Conservation (phyloP, 2,797 vertebrate genomes). For the Rhabdophis nuchalis region DNA sequence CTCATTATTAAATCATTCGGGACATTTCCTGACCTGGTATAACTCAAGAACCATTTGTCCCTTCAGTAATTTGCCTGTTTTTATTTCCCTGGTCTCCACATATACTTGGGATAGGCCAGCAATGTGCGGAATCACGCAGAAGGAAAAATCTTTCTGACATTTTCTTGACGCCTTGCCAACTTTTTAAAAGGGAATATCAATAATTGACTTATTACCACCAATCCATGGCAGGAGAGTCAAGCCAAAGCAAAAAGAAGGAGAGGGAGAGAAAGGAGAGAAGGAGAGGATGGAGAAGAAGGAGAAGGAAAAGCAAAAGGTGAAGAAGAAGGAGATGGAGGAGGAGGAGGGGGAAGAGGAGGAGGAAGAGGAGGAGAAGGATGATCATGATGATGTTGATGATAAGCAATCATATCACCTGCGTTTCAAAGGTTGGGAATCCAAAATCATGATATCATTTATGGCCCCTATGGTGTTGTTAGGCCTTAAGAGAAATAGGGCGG, state of each 20-base stretch:
- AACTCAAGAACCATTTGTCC: not conserved
- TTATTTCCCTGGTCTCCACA: not conserved
- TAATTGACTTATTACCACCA: not conserved
- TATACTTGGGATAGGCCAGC: not conserved
- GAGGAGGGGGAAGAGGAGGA: no score
- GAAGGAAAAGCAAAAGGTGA: not conserved
- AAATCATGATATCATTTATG: not conserved
- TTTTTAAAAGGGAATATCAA: not conserved
- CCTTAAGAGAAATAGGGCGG: not conserved
- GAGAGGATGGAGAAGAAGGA: not conserved
- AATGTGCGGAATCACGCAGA: not conserved
- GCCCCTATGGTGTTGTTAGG: not conserved
- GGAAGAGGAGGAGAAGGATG: no score
- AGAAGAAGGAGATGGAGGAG: not conserved
- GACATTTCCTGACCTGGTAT: not conserved
- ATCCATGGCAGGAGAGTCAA: not conserved
- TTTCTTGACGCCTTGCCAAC: not conserved
- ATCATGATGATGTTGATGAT: no score
- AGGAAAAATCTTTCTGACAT: not conserved
- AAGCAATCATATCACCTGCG: not conserved
- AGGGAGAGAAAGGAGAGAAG: not conserved
- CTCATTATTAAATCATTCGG: not conserved
- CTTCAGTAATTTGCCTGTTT: not conserved
- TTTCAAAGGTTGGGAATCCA: not conserved
- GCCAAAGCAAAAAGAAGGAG: not conserved